These are phyloP conservation scores for Lycophotia porphyrea DNA, from an alignment of 2,888 invertebrate genomes.

Conservation along the genomic window DNA sequence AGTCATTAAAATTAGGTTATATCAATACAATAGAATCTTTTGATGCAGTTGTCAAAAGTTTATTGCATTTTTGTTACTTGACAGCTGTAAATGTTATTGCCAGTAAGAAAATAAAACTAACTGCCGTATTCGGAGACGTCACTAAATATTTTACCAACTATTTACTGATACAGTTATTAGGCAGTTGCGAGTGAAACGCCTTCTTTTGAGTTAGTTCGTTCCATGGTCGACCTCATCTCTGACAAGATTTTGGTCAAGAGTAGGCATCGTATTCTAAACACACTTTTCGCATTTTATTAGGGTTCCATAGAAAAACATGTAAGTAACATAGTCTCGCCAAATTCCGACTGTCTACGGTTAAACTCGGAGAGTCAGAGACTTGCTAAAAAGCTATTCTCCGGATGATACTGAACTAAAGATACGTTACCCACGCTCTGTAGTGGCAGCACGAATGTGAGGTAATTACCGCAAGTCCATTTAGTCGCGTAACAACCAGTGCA, in stretches of 20 bases:
- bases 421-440: no score
- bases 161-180: background rate
- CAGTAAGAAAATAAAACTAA: background rate
- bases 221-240: background rate
- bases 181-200: no score
- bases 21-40: slow-evolving; percentile 59
- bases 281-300: background rate
- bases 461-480: no score
- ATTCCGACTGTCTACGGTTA: no score
- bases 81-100: slow-evolving; percentile 29
- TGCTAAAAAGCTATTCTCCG: no score
- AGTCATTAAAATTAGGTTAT: slow-evolving; percentile 80
- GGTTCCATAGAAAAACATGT: background rate
- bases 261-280: background rate
- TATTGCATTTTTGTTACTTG: slow-evolving; percentile 60
- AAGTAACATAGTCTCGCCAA: background rate
- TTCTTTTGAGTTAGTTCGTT: background rate
- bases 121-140: background rate
- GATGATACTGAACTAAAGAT: no score
- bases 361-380: no score
- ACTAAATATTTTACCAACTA: background rate
- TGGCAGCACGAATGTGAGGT: no score
- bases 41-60: slow-evolving; percentile 72
- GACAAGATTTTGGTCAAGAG: background rate
- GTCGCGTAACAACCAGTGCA: no score